Evolutionary conservation across 1,140 invertebrate species (phyloP).

Genomic region (Dreissena polymorpha): DNA sequence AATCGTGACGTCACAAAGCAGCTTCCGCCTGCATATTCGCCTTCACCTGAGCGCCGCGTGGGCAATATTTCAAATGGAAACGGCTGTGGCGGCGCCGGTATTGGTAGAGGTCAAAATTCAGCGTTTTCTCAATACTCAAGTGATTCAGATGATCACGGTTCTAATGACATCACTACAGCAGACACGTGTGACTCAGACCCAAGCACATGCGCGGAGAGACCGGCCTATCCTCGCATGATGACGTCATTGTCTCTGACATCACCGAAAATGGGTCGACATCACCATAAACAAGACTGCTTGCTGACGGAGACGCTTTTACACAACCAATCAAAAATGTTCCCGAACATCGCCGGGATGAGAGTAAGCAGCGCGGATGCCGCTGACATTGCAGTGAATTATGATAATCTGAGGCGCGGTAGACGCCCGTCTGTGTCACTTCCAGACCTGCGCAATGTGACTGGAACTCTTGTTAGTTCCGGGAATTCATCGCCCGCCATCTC

Average conservation of each 20-base stretch:
- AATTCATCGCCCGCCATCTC: slow-evolving; percentile 26
- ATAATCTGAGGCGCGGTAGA: slow-evolving; percentile 11
- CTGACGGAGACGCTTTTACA: slow-evolving; percentile 29
- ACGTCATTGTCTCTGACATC: slow-evolving; percentile 33
- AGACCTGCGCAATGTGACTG: slow-evolving; percentile 41
- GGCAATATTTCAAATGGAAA: neutral
- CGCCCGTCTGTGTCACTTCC: slow-evolving; percentile 50
- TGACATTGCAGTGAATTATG: slow-evolving; percentile 22
- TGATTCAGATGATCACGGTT: no score
- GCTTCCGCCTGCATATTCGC: slow-evolving; percentile 39
- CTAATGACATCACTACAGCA: neutral
- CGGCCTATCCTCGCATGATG: neutral
- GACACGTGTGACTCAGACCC: slow-evolving; percentile 36
- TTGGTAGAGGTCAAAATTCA: no score
- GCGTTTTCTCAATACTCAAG: no score
- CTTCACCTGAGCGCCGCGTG: slow-evolving; percentile 25
- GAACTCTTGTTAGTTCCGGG: slow-evolving; percentile 46
- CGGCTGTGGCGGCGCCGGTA: neutral
- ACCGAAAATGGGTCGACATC: slow-evolving; percentile 14
- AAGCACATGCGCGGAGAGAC: neutral
- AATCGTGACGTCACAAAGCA: slow-evolving; percentile 16
- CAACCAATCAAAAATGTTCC: slow-evolving; percentile 29
- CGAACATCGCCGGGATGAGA: neutral
- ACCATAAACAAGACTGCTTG: slow-evolving; percentile 50
- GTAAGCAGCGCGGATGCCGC: neutral